phyloP scores from a whole-genome alignment of 2,113 vertebrate species.

The Sander lucioperca region DNA sequence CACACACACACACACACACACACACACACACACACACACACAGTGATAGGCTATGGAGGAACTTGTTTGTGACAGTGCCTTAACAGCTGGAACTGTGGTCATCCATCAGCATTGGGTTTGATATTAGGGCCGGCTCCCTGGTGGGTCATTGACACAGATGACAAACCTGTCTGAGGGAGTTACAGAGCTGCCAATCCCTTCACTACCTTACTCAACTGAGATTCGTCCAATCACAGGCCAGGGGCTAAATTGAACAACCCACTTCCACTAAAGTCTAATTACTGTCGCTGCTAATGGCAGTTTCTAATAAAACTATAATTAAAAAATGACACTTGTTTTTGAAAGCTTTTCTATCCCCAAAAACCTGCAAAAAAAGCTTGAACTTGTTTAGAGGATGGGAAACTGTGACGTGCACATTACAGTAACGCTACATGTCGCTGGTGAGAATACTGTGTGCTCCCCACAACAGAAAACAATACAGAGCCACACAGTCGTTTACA shows the following conservation, averaged over 20 bases:
- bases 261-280: slow-evolving; percentile 49
- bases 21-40: slow-evolving; percentile 28
- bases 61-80: slow-evolving; percentile 74
- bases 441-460: slow-evolving; percentile 54
- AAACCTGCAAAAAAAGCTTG: slow-evolving; percentile 23
- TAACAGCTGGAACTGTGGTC: slow-evolving; percentile 78
- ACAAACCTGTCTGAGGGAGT: slow-evolving; percentile 82
- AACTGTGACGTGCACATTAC: slow-evolving; percentile 50
- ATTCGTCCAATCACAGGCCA: slow-evolving; percentile 67
- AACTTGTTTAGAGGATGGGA: slow-evolving; percentile 35
- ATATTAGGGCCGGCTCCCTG: slow-evolving; percentile 77
- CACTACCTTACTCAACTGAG: slow-evolving; percentile 56
- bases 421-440: slow-evolving; percentile 49
- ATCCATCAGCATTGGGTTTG: slow-evolving; percentile 81
- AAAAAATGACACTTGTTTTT: slow-evolving; percentile 26
- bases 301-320: slow-evolving; percentile 57
- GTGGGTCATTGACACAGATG: slow-evolving; percentile 82
- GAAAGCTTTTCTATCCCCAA: neutral
- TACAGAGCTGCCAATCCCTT: slow-evolving; percentile 78
- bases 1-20: slow-evolving; percentile 40
- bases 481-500: slow-evolving; percentile 85
- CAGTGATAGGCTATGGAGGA: slow-evolving; percentile 68
- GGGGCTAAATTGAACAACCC: slow-evolving; percentile 51
- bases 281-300: slow-evolving; percentile 10
- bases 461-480: slow-evolving; percentile 79